Percentiles rank a stretch among this genome's conserved stretches.
These are phyloP conservation scores for Leucoraja erinaceus DNA, from an alignment of 2,113 vertebrate genomes.

Conservation along the genomic window DNA sequence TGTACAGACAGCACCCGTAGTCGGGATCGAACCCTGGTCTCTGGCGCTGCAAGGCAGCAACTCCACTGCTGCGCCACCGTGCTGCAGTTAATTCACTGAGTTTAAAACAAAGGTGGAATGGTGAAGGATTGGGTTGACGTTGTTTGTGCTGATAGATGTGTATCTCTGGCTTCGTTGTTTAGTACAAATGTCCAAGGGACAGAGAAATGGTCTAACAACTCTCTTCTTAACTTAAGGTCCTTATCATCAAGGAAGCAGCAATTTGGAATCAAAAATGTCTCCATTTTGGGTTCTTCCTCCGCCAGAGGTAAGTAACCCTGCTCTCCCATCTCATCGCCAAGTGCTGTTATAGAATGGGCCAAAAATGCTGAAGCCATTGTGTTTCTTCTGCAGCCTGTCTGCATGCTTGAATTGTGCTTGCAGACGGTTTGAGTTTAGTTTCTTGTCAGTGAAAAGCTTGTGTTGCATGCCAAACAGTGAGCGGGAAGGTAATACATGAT, in stretches of 20 bases:
- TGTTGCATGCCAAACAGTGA: no score
- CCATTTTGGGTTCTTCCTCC: slow-evolving; percentile 95
- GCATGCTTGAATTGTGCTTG: neutral
- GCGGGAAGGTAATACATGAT: no score
- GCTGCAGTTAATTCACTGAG: neutral
- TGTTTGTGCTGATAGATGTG: neutral
- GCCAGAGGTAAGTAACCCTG: slow-evolving; percentile 66
- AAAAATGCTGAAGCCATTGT: neutral
- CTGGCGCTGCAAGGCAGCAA: no score
- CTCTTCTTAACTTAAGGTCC: slow-evolving; percentile 60
- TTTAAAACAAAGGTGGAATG: neutral
- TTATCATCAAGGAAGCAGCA: slow-evolving; percentile 80
- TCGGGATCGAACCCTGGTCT: no score
- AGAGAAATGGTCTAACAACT: neutral
- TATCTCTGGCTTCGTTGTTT: neutral
- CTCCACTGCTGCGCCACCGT: no score
- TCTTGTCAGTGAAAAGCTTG: no score
- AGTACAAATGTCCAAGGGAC: neutral
- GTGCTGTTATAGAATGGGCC: neutral
- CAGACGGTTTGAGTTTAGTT: neutral
- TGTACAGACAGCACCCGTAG: no score
- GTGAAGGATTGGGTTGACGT: neutral
- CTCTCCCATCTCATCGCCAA: neutral
- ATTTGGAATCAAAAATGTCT: slow-evolving; percentile 79
- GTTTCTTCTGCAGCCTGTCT: neutral